Conservation (phyloP, 2,113 vertebrate species). For the Thinocorus orbignyianus region DNA sequence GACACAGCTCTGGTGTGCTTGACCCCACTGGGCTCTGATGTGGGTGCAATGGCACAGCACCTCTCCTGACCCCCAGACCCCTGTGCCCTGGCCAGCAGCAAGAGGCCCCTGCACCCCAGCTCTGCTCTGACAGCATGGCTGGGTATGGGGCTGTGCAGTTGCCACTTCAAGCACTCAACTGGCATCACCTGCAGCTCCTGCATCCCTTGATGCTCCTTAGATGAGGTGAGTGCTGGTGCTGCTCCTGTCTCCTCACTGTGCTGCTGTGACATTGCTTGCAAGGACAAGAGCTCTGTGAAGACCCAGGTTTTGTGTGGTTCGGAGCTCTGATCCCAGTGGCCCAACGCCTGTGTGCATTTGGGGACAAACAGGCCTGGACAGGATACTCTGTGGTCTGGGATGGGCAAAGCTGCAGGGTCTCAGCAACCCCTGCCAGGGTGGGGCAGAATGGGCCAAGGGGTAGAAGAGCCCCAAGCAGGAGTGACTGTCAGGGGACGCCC, state of each 20-base stretch:
- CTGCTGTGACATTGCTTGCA: background rate
- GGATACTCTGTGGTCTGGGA: background rate
- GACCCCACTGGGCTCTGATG: background rate
- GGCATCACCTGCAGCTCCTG: background rate
- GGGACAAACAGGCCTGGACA: background rate
- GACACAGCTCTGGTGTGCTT: rapidly evolving
- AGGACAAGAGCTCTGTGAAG: background rate
- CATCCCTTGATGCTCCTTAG: rapidly evolving
- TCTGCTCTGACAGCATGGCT: background rate
- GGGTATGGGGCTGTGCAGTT: too few relatives aligned
- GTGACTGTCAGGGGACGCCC: background rate
- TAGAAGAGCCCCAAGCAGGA: background rate
- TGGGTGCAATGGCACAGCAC: background rate
- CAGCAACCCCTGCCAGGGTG: background rate
- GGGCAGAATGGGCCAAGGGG: too few relatives aligned
- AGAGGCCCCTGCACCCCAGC: background rate
- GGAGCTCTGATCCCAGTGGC: background rate
- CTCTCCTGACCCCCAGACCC: background rate
- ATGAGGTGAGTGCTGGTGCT: background rate
- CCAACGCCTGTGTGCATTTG: rapidly evolving
- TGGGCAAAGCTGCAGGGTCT: background rate
- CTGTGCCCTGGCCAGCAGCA: background rate
- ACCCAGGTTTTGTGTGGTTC: too few relatives aligned
- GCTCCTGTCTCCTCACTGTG: background rate
- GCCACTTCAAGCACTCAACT: background rate